Evolutionary conservation across 2,797 vertebrate species (phyloP).

Genomic region (Taeniopygia guttata): DNA sequence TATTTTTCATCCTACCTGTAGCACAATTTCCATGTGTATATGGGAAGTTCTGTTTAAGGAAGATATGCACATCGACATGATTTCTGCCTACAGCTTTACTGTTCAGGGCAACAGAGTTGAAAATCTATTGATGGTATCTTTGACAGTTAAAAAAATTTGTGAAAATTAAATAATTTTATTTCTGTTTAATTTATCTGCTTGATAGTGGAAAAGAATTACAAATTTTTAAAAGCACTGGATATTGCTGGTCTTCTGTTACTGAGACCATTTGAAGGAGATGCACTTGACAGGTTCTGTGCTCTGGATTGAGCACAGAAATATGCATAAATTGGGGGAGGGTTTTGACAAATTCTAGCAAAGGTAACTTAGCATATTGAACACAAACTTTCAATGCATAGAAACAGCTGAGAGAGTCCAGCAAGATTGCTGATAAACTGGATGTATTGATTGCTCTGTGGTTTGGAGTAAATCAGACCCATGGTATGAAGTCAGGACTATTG

Average conservation of each 20-base stretch:
- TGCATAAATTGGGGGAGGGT: neutral
- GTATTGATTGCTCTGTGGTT: neutral
- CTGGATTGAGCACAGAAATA: too few species aligned
- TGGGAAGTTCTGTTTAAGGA: neutral
- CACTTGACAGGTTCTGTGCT: neutral
- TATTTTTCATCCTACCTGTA: neutral
- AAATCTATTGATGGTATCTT: neutral
- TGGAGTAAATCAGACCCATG: neutral
- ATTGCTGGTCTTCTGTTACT: neutral
- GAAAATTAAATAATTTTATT: slow-evolving; percentile 62
- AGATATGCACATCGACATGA: neutral
- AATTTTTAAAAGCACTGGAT: neutral
- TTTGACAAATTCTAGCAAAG: neutral
- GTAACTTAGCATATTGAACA: neutral
- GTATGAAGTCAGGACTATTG: neutral
- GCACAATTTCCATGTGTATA: neutral
- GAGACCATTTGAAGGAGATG: neutral
- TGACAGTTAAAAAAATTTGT: neutral
- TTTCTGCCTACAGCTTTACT: neutral
- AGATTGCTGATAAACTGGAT: neutral
- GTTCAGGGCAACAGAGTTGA: neutral
- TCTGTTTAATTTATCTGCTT: slow-evolving; percentile 13
- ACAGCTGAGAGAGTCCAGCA: neutral
- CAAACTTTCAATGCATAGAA: neutral
- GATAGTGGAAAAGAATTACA: neutral